phyloP scores from a whole-genome alignment of 2,888 invertebrate genomes.

The Luffia ferchaultella region DNA sequence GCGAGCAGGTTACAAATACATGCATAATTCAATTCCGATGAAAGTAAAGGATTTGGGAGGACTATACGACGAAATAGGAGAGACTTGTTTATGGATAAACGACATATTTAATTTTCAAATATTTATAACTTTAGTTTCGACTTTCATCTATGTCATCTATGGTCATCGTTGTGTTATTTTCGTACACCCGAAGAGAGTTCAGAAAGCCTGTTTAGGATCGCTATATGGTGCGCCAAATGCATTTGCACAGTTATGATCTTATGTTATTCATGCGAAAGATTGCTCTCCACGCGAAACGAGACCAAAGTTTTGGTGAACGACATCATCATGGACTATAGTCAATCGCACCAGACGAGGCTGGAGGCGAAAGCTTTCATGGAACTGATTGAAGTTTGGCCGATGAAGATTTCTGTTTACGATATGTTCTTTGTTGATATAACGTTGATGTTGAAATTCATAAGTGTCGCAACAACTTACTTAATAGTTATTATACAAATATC shows the following conservation, averaged over 20 bases:
- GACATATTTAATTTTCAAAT: constrained; percentile 12
- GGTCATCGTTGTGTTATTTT: constrained; percentile 9
- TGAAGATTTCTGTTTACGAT: constrained; percentile 31
- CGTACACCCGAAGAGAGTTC: background rate
- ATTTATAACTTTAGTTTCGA: constrained; percentile 9
- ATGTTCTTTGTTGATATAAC: constrained; percentile 43
- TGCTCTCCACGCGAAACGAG: constrained; percentile 6
- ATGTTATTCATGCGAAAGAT: constrained; percentile 9
- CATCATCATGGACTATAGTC: constrained; percentile 13
- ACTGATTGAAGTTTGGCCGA: constrained; percentile 13
- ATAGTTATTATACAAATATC: constrained; percentile 44
- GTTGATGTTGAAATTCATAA: constrained; percentile 41
- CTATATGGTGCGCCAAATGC: constrained; percentile 8
- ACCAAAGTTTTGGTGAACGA: constrained; percentile 12
- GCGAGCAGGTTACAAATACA: background rate
- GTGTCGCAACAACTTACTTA: constrained; percentile 41
- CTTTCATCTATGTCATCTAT: constrained; percentile 11
- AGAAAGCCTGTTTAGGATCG: constrained; percentile 6
- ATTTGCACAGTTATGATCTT: constrained; percentile 6
- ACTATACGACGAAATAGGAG: constrained; percentile 10
- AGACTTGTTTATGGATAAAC: constrained; percentile 10
- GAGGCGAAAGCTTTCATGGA: constrained; percentile 14
- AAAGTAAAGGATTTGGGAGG: constrained; percentile 9
- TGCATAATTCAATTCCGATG: background rate
- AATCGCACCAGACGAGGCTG: constrained; percentile 5